Percentiles rank a stretch among this genome's conserved stretches.
These are phyloP conservation scores for Gerris lacustris DNA, from an alignment of 2,888 invertebrate species.

Conservation along the genomic window DNA sequence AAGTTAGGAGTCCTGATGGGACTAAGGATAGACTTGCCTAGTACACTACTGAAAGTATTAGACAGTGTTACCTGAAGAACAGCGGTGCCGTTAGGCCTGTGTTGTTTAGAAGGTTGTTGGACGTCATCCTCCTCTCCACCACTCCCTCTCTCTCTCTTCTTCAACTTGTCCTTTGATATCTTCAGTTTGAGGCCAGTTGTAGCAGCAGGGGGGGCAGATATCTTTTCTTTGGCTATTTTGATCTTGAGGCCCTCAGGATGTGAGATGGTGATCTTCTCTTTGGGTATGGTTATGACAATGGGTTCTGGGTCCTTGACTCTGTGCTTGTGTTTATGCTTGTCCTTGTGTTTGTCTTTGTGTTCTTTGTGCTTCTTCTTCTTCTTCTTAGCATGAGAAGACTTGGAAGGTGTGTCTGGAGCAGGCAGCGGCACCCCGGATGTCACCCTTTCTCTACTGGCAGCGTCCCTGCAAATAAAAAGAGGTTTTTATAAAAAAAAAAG, in stretches of 20 bases:
- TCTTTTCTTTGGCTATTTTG: constrained; percentile 66
- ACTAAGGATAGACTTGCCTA: constrained; percentile 2
- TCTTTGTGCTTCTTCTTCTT: constrained; percentile 40
- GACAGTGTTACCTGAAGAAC: constrained; percentile 23
- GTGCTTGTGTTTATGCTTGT: constrained; percentile 44
- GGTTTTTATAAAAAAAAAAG: too few relatives aligned
- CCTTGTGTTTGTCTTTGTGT: constrained; percentile 47
- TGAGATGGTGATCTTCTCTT: constrained; percentile 42
- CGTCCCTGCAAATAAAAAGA: constrained; percentile 6
- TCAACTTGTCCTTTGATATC: constrained; percentile 26
- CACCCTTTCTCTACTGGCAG: constrained; percentile 19
- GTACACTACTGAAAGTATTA: neutral
- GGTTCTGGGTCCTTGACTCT: constrained; percentile 35
- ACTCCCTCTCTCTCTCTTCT: constrained; percentile 21
- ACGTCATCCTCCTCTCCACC: constrained; percentile 19
- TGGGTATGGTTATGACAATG: constrained; percentile 48
- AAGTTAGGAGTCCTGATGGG: neutral
- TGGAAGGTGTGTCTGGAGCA: constrained; percentile 9
- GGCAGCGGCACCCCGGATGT: neutral
- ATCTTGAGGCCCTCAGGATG: constrained; percentile 51
- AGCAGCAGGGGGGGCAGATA: constrained; percentile 40
- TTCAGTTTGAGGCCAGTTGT: constrained; percentile 45
- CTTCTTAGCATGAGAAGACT: constrained; percentile 25
- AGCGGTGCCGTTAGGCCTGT: constrained; percentile 25
- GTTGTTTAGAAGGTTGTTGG: constrained; percentile 20